These are phyloP conservation scores for Danio kyathit DNA, from an alignment of 2,797 vertebrate genomes.

Conservation along the genomic window DNA sequence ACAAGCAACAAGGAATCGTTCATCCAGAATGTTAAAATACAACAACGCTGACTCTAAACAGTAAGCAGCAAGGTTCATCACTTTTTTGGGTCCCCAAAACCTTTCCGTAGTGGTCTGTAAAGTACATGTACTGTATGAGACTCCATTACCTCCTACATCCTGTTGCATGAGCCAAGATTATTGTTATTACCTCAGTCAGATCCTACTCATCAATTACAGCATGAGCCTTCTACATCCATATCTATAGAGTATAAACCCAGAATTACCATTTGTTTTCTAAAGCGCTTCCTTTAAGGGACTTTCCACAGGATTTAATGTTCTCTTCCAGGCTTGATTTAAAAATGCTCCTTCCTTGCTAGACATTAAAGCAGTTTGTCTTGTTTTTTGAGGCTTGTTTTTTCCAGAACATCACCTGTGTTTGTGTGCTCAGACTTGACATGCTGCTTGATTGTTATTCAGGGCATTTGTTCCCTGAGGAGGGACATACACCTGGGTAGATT, in stretches of 20 bases:
- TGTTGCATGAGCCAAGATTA: constrained; percentile 1
- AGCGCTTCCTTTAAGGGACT: constrained; percentile 5
- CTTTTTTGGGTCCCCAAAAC: too few relatives aligned
- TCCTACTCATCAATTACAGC: constrained; percentile 30
- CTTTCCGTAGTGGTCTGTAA: too few relatives aligned
- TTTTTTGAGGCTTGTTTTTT: neutral
- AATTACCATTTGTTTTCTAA: constrained; percentile 20
- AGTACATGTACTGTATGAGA: too few relatives aligned
- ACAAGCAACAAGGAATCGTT: too few relatives aligned
- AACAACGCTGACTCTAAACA: too few relatives aligned
- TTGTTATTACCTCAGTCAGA: constrained; percentile 42
- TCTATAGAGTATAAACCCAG: constrained; percentile 16
- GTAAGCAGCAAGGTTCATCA: too few relatives aligned
- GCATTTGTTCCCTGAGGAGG: constrained; percentile 6
- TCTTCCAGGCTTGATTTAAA: constrained; percentile 5
- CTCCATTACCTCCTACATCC: constrained; percentile 6
- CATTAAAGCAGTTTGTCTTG: neutral
- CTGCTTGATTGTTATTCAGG: constrained; percentile 4
- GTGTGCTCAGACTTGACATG: neutral
- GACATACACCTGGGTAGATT: neutral
- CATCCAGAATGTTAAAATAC: too few relatives aligned
- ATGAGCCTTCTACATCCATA: constrained; percentile 19
- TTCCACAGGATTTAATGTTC: constrained; percentile 27
- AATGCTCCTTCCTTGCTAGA: neutral
- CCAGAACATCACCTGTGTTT: neutral